These are phyloP conservation scores for Anabas testudineus DNA, from an alignment of 2,797 vertebrate genomes.

Conservation along the genomic window DNA sequence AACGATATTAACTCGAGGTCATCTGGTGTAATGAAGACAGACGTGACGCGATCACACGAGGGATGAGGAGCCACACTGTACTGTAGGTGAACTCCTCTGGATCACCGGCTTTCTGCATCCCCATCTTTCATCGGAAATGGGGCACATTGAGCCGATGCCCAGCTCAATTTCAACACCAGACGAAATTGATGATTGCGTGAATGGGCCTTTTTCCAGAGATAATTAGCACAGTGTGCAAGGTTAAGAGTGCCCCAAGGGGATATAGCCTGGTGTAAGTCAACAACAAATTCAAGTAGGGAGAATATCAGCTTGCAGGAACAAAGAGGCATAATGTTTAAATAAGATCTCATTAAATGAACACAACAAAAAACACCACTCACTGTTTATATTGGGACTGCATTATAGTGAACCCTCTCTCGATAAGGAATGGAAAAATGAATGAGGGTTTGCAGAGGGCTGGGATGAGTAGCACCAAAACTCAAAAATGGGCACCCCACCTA, in stretches of 20 bases:
- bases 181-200: slow-evolving; percentile 82
- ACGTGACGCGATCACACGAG: slow-evolving; percentile 51
- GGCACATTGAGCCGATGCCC: slow-evolving; percentile 70
- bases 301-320: slow-evolving; percentile 48
- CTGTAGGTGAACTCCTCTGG: slow-evolving; percentile 64
- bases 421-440: slow-evolving; percentile 19
- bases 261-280: slow-evolving; percentile 67
- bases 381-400: slow-evolving; percentile 9
- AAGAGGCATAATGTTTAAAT: slow-evolving; percentile 47
- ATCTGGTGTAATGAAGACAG: slow-evolving; percentile 78
- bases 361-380: slow-evolving; percentile 22
- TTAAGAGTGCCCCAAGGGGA: slow-evolving; percentile 74
- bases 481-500: neutral
- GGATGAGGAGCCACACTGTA: slow-evolving; percentile 68
- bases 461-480: slow-evolving; percentile 2
- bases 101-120: slow-evolving; percentile 59
- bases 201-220: slow-evolving; percentile 81
- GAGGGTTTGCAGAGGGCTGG: neutral
- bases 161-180: slow-evolving; percentile 67
- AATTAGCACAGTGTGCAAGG: slow-evolving; percentile 83
- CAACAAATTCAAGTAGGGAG: slow-evolving; percentile 60
- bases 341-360: slow-evolving; percentile 30
- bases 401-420: slow-evolving; percentile 15
- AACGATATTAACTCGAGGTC: slow-evolving; percentile 70
- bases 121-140: slow-evolving; percentile 79